Evolutionary conservation across 2,888 invertebrate species (phyloP), one percentile per base, ranked within the genome.

Genomic region (Parelbella ahira): DNA sequence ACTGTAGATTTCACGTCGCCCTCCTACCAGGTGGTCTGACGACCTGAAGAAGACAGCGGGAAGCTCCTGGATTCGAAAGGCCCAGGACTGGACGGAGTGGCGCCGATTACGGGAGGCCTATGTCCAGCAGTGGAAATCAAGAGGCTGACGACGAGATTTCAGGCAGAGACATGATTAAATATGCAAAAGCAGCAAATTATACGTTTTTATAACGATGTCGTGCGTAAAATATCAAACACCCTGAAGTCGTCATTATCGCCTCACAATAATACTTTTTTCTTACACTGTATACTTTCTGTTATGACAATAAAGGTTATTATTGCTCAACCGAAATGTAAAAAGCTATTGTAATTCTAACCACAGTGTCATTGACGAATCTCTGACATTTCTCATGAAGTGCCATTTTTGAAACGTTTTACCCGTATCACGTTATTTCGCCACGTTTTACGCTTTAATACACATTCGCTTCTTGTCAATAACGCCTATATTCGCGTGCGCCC

Each of bases 341-440:
- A 7, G 3, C 3, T 2, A 3, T 32, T n/a, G 11, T 21, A 21
- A 29, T 28, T 4, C 15, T 23, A 7, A 29, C 29, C 34, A 23
- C 28, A 29, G 37, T 29, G 37, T 38, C 37, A 38, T 38, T 38
- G 37, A 29, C 15, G 37, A 38, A 29, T 38, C 13, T 21, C 29
- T 13, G 37, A 38, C 29, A 23, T 29, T 38, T 29, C 37, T 38
- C 37, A 38, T 38, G 29, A 38, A 38, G 29, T 29, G 37, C 29
- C 37, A 18, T 38, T 38, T 34, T 29, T 29, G 37, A 23, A 38
- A 12, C 21, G 23, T 38, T 29, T 20, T 15, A 6, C 12, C 29
- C 37, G 15, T 29, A 29, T 38, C 37, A 10, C 37, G 15, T 13
- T 11, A 29, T n/a, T 10, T 29, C 15, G 4, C 21, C 21, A 5